A percentile compares a stretch with the other conserved stretches of the same genome.
Conservation (phyloP, 37 sponge, comb jelly and placozoan genomes). For the Eunapius fragilis region DNA sequence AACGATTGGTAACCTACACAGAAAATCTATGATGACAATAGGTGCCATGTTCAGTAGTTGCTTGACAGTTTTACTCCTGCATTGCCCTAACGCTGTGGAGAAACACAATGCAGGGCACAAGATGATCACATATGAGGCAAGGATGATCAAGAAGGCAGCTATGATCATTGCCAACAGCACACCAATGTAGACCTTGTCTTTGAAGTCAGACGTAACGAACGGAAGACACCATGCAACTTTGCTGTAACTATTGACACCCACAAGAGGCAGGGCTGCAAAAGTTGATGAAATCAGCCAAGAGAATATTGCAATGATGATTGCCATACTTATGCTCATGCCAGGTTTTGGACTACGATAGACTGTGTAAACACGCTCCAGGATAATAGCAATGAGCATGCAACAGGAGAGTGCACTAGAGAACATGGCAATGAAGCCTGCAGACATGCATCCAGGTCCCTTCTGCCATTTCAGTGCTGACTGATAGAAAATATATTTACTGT, state of each 20-base stretch:
- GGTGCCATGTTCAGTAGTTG: slow-evolving; percentile 44
- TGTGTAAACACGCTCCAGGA: slow-evolving; percentile 76
- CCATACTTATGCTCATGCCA: slow-evolving; percentile 5
- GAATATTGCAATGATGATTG: slow-evolving; percentile 24
- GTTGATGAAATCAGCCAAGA: slow-evolving; percentile 56
- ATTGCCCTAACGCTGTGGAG: slow-evolving; percentile 20
- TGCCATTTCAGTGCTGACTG: slow-evolving; percentile 85
- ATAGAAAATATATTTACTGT: slow-evolving; percentile 69
- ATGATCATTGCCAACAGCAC: slow-evolving; percentile 45
- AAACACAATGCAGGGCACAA: slow-evolving; percentile 15
- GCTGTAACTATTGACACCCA: slow-evolving; percentile 56
- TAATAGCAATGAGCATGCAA: slow-evolving; percentile 72
- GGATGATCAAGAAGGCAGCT: slow-evolving; percentile 53
- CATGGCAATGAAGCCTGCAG: slow-evolving; percentile 88
- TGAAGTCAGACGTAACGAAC: slow-evolving; percentile 14
- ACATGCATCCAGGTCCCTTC: slow-evolving; percentile 71
- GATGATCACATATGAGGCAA: slow-evolving; percentile 54
- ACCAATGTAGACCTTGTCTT: slow-evolving; percentile 56
- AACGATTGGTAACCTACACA: slow-evolving; percentile 82
- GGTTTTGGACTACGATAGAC: slow-evolving; percentile 27
- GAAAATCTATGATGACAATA: slow-evolving; percentile 59
- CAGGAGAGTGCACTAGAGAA: slow-evolving; percentile 82
- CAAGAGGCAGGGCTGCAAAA: slow-evolving; percentile 67
- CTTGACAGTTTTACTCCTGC: slow-evolving; percentile 2
- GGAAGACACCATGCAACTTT: slow-evolving; percentile 72